Evolutionary conservation across 2,797 vertebrate species (phyloP), one percentile per base, ranked within the genome.

Genomic region (Potorous gilbertii): DNA sequence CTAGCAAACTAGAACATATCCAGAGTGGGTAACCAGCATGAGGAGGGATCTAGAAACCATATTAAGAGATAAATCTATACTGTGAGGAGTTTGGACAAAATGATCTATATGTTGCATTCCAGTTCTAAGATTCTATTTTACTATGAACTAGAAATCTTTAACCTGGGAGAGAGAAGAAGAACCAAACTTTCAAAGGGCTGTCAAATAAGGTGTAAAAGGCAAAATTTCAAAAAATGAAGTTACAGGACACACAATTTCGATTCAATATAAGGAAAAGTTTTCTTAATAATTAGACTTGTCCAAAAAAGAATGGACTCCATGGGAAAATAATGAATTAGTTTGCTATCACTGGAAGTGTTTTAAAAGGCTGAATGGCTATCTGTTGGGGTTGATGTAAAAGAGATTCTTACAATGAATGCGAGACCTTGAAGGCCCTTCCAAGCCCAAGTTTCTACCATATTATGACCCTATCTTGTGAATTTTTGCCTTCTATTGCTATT

Each of bases 401-500:
- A 81, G 74, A 56, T 89, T 34, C 54, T 50, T 94, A 54, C 46
- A 90, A 13, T 74, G 59, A 34, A 62, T 54, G 55, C 50, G 66
- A 59, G 21, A 18, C 28, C 55, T 74, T 31, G 40, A 62, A 74
- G 31, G 74, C 55, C 90, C 74, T 93, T 95, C 11, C 74, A 93
- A 66, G 28, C 46, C 12, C 57, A 94, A 91, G 87, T 87, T 56
- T 92, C 87, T 93, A 56, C 56, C 56, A 90, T 52, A 91, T 56
- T 92, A 56, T 62, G 54, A 94, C 5, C 31, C 59, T 89, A 57
- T 13, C 27, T 31, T 5, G 8, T 12, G 56, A 56, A 55, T 31
- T 92, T 95, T 91, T 93, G n/a, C 74, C 56, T 91, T 57, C 27
- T 66, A 56, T 40, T 62, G 28, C 55, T 94, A 21, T 89, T 93